phyloP scores from a whole-genome alignment of 2,797 vertebrate species.

The Rhyacichthys aspro region DNA sequence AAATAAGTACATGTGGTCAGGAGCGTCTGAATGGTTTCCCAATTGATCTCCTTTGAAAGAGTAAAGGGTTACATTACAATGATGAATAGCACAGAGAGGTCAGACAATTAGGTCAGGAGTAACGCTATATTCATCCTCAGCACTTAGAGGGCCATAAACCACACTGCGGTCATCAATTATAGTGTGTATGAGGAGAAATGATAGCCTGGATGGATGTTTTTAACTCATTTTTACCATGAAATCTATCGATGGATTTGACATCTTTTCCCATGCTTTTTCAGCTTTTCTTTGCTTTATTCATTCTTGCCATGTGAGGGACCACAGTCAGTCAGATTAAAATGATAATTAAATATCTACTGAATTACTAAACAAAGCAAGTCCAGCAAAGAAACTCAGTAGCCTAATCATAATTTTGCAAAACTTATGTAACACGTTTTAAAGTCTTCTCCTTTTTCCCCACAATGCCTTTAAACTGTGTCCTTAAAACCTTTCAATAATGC shows the following conservation, averaged over 20 bases:
- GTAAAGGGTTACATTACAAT: slow-evolving; percentile 38
- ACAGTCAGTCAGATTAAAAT: too few species aligned
- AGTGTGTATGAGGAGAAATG: slow-evolving; percentile 22
- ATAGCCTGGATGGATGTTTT: slow-evolving; percentile 17
- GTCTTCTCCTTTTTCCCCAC: too few species aligned
- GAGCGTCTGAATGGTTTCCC: slow-evolving; percentile 20
- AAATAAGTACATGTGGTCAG: slow-evolving; percentile 19
- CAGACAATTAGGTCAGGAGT: slow-evolving; percentile 49
- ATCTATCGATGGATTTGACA: too few species aligned
- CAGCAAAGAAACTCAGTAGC: background rate
- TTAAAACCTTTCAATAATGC: too few species aligned
- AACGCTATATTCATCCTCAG: slow-evolving; percentile 34
- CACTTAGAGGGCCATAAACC: slow-evolving; percentile 22
- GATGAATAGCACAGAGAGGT: slow-evolving; percentile 44
- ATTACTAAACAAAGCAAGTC: background rate
- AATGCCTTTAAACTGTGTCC: too few species aligned
- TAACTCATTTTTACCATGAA: slow-evolving; percentile 14
- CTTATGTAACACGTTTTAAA: too few species aligned
- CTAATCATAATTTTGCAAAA: background rate
- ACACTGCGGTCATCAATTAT: slow-evolving; percentile 43
- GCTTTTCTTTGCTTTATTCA: too few species aligned
- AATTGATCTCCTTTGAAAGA: slow-evolving; percentile 52
- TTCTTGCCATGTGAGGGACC: too few species aligned
- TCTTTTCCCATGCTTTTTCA: too few species aligned
- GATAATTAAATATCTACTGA: background rate